Evolutionary conservation across 2,888 invertebrate species (phyloP), one percentile per base, ranked within the genome.

Genomic region (Ferdinandea cuprea): DNA sequence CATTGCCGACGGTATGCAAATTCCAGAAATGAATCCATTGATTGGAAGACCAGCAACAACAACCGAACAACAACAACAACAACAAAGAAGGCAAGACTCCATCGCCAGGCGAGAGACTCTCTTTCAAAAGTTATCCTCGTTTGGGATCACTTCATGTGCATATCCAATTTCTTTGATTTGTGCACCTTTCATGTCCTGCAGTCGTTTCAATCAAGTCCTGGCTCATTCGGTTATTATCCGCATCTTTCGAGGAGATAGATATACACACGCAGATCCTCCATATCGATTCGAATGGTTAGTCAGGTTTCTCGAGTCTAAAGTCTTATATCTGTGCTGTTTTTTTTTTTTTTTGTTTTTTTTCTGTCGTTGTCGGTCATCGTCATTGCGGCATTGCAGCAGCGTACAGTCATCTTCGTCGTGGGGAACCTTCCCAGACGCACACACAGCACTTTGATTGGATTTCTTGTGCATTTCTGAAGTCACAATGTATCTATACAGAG

Each of bases 81-180:
- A 44, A 44, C 8, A 25, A 25, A 25, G 25, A 25, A 25, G 5
- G 5, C 5, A 32, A 35, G 30, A 21, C 30, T 11, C 32, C 5
- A 13, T 61, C 32, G 13, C 25, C 3, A n/a, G n/a, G n/a, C n/a
- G n/a, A n/a, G 37, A 58, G 21, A 15, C 44, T 54, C 46, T 48
- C 25, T 17, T 9, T 21, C 19, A 37, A 72, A 52, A 83, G 72
- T 42, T 76, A 77, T 74, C 73, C 76, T 68, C 76, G 63, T 78
- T 73, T 76, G 80, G 72, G 73, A 83, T 83, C 83, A 78, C 72
- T 73, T 83, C 83, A 83, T 79, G 83, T 83, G 83, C 81, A 85
- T 86, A 86, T 86, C 85, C 86, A 85, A 86, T 86, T 86, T 86
- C 85, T 81, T 86, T 86, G 85, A 85, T 85, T 85, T 86, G 85